A percentile compares a stretch with the other conserved stretches of the same genome.
phyloP scores from a whole-genome alignment of 30 jellyfish, hydroid and myxozoan genomes.

The Turritopsis dohrnii region DNA sequence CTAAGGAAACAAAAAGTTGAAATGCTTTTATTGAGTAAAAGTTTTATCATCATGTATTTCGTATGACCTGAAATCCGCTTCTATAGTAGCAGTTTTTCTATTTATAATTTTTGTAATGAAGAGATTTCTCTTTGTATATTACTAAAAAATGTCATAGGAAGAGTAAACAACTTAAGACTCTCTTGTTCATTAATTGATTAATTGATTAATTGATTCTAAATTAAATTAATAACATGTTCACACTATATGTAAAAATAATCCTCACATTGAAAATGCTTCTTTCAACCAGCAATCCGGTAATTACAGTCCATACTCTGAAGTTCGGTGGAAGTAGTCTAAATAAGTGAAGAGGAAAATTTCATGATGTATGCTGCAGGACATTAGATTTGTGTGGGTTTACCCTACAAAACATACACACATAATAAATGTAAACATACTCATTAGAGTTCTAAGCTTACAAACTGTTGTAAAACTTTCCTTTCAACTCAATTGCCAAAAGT shows the following conservation, averaged over 20 bases:
- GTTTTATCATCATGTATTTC: no score
- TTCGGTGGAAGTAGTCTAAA: conserved; percentile 86
- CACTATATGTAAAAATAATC: not conserved
- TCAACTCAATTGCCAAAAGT: no score
- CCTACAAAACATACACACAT: no score
- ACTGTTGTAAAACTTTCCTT: no score
- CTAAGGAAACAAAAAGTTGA: conserved; percentile 27
- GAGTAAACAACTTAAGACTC: no score
- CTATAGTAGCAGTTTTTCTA: not conserved
- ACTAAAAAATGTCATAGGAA: no score
- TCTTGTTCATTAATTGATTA: no score
- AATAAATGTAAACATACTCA: no score
- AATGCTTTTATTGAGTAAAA: no score
- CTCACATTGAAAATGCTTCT: conserved; percentile 63
- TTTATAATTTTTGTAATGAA: not conserved
- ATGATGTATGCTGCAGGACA: not conserved
- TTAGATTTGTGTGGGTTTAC: not conserved
- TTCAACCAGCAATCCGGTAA: conserved; percentile 78
- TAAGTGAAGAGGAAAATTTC: not conserved
- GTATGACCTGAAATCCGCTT: no score
- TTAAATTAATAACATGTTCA: not conserved
- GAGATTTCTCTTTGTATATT: not conserved
- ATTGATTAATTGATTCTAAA: no score
- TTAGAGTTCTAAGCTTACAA: no score
- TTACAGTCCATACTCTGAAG: conserved; percentile 82